Evolutionary conservation across 2,797 vertebrate species (phyloP), one percentile per base, ranked within the genome.

Genomic region (Okamejei kenojei): DNA sequence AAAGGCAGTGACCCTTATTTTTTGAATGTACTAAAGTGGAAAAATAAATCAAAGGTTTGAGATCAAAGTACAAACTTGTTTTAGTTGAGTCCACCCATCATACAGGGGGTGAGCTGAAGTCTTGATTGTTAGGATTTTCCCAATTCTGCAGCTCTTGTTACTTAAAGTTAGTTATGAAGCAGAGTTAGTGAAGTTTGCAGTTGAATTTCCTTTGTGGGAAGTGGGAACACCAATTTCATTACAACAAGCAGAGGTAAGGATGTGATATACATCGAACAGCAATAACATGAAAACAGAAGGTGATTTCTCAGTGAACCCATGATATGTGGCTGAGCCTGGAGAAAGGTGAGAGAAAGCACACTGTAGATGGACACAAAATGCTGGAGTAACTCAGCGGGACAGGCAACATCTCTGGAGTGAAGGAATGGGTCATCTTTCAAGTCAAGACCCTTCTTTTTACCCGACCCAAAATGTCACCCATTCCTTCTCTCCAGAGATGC

Each of bases 1-100:
- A 65, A 68, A 68, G 84, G 32, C 84, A 88, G 29, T 88, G 84
- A 63, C 17, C 63, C 38, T 19, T 32, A 65, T 65, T 88, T 32
- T 63, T 35, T 68, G 1, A 32, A 88, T 88, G n/a, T 88, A n/a
- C 84, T 68, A 68, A 19, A 88, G 21, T 88, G 84, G 84, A 68
- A 68, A 88, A 88, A 88, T 88, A 35, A 88, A 63, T 68, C 84
- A 35, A 88, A 68, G 84, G n/a, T 17, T 19, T 32, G 84, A 63
- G 63, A 35, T 88, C n/a, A 68, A 68, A 88, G 7, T 17, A 68
- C 63, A 68, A 32, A 32, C 65, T 11, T 58, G 63, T 32, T 63
- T 88, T n/a, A 88, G 32, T 68, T 35, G 65, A 15, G 61, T 88
- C 35, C 7, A 68, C n/a, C 63, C 10, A 7, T 88, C 84, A 23